A percentile compares a stretch with the other conserved stretches of the same genome.
Evolutionary conservation across 2,113 vertebrate genomes (phyloP).

Genomic region (Chiloscyllium plagiosum): DNA sequence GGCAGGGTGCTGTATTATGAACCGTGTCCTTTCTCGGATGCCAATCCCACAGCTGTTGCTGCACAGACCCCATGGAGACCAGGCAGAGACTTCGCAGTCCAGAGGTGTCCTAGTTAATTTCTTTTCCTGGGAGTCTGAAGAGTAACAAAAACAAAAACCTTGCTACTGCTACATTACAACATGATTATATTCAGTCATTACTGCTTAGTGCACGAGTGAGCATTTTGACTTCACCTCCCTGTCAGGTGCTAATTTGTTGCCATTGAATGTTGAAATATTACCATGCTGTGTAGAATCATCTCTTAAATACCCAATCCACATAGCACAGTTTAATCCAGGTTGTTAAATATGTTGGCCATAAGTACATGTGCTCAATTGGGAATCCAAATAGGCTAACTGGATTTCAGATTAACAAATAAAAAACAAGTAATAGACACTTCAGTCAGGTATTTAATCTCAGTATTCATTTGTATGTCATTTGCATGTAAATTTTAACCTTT

Average conservation of each 20-base stretch:
- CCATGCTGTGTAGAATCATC: not conserved
- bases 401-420: not conserved
- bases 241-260: not conserved
- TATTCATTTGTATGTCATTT: not conserved
- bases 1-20: conserved; percentile 24
- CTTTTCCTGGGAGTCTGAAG: not conserved
- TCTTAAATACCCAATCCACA: not conserved
- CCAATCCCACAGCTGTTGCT: conserved; percentile 19
- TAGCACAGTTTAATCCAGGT: not conserved
- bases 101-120: not conserved
- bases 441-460: not conserved
- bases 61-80: conserved; percentile 37
- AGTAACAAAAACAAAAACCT: not conserved
- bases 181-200: not conserved
- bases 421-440: not conserved
- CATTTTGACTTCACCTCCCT: not conserved
- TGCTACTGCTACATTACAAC: not conserved
- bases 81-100: conserved; percentile 37
- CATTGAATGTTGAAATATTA: not conserved
- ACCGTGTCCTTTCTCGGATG: conserved; percentile 28
- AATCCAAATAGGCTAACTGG: not conserved
- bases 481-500: not conserved
- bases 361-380: not conserved
- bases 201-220: not conserved
- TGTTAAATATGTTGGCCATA: not conserved